Percentiles rank a stretch among this genome's conserved stretches.
Evolutionary conservation across 2,888 invertebrate species (phyloP).

Genomic region (Tetrapedia diversipes): DNA sequence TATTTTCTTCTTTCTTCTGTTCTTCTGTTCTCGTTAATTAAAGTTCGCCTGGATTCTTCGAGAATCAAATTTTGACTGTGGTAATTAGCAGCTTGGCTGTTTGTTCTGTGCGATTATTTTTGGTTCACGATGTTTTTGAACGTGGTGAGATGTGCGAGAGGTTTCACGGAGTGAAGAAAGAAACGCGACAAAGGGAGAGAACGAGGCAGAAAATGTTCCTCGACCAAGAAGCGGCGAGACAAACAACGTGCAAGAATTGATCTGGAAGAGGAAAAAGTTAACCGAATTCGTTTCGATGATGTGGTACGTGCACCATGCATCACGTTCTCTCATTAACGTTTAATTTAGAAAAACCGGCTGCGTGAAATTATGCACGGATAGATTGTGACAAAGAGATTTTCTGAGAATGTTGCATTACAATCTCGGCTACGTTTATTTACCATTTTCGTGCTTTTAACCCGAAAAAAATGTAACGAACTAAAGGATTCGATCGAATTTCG

Average conservation of each 20-base stretch:
- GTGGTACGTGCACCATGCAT: constrained; percentile 62
- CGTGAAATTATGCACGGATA: too few species aligned
- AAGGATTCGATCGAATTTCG: too few species aligned
- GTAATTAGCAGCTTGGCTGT: background rate
- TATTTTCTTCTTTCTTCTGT: background rate
- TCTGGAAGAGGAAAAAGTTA: constrained; percentile 27
- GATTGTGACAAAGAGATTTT: too few species aligned
- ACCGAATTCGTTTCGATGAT: constrained; percentile 58
- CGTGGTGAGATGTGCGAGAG: background rate
- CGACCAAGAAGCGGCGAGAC: constrained; percentile 15
- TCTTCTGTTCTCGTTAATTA: background rate
- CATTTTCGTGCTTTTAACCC: background rate
- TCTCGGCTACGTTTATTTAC: background rate
- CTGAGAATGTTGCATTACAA: too few species aligned
- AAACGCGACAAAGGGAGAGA: background rate
- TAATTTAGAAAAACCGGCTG: background rate
- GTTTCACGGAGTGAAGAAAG: background rate
- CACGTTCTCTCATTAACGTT: constrained; percentile 44
- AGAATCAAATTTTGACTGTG: background rate
- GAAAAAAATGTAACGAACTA: too few species aligned
- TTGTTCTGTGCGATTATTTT: background rate
- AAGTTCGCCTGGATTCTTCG: background rate
- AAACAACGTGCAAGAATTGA: constrained; percentile 44
- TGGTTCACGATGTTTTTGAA: background rate
- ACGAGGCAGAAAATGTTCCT: constrained; percentile 21